These are phyloP conservation scores for Dastarcus helophoroides DNA, from an alignment of 2,888 invertebrate species.

Conservation along the genomic window DNA sequence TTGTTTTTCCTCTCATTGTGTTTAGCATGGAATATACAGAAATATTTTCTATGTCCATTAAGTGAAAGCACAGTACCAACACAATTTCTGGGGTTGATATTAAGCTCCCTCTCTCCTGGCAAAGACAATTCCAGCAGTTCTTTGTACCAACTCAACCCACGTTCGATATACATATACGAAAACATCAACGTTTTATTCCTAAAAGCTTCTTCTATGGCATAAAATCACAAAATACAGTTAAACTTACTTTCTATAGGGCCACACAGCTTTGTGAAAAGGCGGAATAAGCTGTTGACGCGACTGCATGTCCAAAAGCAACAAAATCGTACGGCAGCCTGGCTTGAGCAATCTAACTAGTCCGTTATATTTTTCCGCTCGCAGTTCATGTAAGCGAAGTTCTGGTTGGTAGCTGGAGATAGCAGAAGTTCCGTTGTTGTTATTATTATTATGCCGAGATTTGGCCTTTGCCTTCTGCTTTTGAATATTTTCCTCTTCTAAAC, in stretches of 20 bases:
- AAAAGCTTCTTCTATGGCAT: slow-evolving; percentile 21
- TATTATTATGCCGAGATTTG: slow-evolving; percentile 37
- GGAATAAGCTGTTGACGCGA: slow-evolving; percentile 78
- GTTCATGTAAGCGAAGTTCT: slow-evolving; percentile 77
- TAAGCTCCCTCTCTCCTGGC: slow-evolving; percentile 67
- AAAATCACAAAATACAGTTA: too few species aligned
- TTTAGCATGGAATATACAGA: slow-evolving; percentile 97
- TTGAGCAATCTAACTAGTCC: slow-evolving; percentile 84
- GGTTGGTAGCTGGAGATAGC: slow-evolving; percentile 36
- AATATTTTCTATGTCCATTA: slow-evolving; percentile 95
- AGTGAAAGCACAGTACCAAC: slow-evolving; percentile 91
- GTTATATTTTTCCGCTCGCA: slow-evolving; percentile 90
- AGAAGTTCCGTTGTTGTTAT: slow-evolving; percentile 29
- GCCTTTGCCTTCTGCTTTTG: slow-evolving; percentile 40
- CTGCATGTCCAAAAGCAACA: slow-evolving; percentile 80
- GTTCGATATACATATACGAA: slow-evolving; percentile 84
- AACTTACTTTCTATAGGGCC: slow-evolving; percentile 87
- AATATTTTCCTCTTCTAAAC: slow-evolving; percentile 48
- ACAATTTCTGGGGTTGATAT: slow-evolving; percentile 93
- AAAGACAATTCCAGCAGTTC: slow-evolving; percentile 78
- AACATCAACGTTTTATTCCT: slow-evolving; percentile 95
- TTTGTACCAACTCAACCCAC: slow-evolving; percentile 88
- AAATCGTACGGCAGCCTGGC: slow-evolving; percentile 89
- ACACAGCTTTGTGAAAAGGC: slow-evolving; percentile 85
- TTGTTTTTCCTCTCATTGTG: slow-evolving; percentile 67